A percentile compares a stretch with the other conserved stretches of the same genome.
Conservation (phyloP, 2,888 invertebrate genomes). For the Pyralis farinalis region DNA sequence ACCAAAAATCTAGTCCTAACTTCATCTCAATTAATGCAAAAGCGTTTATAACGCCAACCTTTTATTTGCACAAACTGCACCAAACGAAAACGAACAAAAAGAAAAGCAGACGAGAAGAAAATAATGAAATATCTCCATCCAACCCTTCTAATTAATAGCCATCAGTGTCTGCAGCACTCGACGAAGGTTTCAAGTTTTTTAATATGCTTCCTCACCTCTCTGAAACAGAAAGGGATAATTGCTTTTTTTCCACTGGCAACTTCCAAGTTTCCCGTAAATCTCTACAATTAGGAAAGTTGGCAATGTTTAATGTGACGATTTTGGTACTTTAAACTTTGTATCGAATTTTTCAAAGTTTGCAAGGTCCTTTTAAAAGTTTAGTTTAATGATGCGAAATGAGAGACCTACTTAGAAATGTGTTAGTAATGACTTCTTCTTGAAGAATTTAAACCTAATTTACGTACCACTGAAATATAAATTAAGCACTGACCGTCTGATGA, state of each 20-base stretch:
- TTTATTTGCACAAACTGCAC: constrained; percentile 1
- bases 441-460: too few relatives aligned
- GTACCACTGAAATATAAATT: too few relatives aligned
- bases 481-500: too few relatives aligned
- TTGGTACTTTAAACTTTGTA: constrained; percentile 28
- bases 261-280: constrained; percentile 53
- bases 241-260: constrained; percentile 66
- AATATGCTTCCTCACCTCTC: constrained; percentile 78
- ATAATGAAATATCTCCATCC: constrained; percentile 77
- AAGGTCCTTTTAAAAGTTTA: neutral
- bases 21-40: neutral
- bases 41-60: neutral
- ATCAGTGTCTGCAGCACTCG: constrained; percentile 77
- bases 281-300: constrained; percentile 60
- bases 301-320: constrained; percentile 37
- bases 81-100: constrained; percentile 2
- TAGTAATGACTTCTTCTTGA: too few relatives aligned
- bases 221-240: constrained; percentile 73
- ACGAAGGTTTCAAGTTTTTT: constrained; percentile 77
- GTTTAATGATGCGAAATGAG: neutral
- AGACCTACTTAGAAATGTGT: neutral
- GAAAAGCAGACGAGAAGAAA: constrained; percentile 36
- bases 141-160: constrained; percentile 80
- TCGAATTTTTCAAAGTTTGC: constrained; percentile 4
- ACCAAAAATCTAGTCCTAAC: neutral